These are phyloP conservation scores for Ophonus ardosiacus DNA, from an alignment of 2,888 invertebrate genomes.

Conservation along the genomic window DNA sequence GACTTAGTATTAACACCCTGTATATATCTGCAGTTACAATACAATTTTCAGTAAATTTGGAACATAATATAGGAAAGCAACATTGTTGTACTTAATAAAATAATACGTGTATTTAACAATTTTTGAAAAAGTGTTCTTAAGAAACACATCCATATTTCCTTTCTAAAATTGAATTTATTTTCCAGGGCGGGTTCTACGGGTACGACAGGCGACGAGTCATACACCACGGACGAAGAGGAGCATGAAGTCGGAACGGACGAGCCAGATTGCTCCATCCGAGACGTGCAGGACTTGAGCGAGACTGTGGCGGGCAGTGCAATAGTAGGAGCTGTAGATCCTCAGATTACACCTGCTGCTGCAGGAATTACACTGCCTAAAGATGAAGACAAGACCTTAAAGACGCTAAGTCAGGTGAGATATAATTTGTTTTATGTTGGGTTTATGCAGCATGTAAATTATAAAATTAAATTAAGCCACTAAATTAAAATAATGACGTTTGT, in stretches of 20 bases:
- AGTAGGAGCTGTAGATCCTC: not conserved
- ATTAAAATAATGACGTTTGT: too few relatives aligned
- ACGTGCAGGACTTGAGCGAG: conserved; percentile 67
- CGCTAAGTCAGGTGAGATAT: conserved; percentile 3
- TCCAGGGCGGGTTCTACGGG: conserved; percentile 75
- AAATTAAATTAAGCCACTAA: too few relatives aligned
- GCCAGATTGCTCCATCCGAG: conserved; percentile 74
- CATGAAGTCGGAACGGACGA: conserved; percentile 76
- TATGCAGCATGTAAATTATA: too few relatives aligned
- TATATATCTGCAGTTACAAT: too few relatives aligned
- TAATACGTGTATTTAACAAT: too few relatives aligned
- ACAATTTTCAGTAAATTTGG: too few relatives aligned
- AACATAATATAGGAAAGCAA: too few relatives aligned
- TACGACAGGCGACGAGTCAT: conserved; percentile 78
- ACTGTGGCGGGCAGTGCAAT: conserved; percentile 75
- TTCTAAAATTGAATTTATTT: not conserved
- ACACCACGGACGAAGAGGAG: conserved; percentile 78
- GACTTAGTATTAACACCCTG: too few relatives aligned
- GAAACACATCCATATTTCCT: too few relatives aligned
- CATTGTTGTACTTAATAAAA: too few relatives aligned
- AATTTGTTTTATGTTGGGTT: not conserved
- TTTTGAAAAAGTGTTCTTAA: too few relatives aligned
- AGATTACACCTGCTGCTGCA: not conserved
- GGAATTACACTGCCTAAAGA: not conserved
- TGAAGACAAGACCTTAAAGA: conserved; percentile 31